Percentiles rank a stretch among this genome's conserved stretches.
These are phyloP conservation scores for Tanaodytes sp. DNA, from an alignment of 2,888 invertebrate species.

Conservation along the genomic window DNA sequence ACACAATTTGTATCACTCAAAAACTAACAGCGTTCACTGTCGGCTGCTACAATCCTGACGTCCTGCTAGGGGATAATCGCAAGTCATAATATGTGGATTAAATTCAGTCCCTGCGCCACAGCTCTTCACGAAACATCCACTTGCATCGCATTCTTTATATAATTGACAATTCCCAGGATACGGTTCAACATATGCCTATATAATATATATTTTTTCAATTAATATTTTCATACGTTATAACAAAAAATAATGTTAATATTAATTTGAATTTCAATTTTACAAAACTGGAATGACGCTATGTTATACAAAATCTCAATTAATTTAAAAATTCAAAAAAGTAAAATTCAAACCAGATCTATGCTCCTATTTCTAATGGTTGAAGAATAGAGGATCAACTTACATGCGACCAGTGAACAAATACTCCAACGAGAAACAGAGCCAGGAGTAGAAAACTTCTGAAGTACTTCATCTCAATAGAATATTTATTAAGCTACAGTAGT, in stretches of 20 bases:
- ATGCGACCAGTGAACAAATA: constrained; percentile 7
- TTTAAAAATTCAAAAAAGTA: not conserved
- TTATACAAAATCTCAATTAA: no score
- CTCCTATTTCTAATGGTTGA: no score
- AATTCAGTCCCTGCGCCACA: constrained; percentile 65
- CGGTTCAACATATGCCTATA: constrained; percentile 56
- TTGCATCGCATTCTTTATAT: constrained; percentile 61
- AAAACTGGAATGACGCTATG: no score
- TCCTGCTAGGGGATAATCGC: constrained; percentile 61
- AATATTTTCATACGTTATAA: no score
- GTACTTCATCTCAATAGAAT: constrained; percentile 27
- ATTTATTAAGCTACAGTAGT: constrained; percentile 20
- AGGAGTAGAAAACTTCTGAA: constrained; percentile 6
- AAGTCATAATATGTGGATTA: constrained; percentile 59
- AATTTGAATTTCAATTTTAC: no score
- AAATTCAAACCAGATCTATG: not conserved
- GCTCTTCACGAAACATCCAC: constrained; percentile 62
- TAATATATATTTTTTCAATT: no score
- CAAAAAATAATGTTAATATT: no score
- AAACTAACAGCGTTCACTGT: not conserved
- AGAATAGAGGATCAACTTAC: no score
- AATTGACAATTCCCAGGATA: constrained; percentile 58
- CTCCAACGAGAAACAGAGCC: constrained; percentile 6
- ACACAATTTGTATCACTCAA: not conserved
- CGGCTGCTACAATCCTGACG: constrained; percentile 57